Conservation (phyloP, 2,888 invertebrate species). For the Tromatobia lineatoria region DNA sequence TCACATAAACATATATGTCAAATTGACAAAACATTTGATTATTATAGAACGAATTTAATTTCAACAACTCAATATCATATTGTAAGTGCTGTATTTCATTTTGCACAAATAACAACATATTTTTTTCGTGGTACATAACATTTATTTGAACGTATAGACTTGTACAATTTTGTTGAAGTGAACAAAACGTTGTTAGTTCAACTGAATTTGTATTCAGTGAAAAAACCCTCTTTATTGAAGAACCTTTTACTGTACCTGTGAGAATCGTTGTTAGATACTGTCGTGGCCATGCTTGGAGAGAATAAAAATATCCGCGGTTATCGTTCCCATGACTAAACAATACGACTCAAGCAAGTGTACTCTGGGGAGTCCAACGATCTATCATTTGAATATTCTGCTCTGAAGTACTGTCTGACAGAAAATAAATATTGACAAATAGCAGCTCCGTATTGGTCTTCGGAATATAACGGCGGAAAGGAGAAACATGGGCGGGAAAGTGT, state of each 20-base stretch:
- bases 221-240: too few relatives aligned
- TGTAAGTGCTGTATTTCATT: too few relatives aligned
- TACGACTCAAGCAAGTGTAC: neutral
- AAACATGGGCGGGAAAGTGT: constrained; percentile 20
- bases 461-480: constrained; percentile 9
- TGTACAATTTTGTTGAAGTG: too few relatives aligned
- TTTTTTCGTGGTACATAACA: too few relatives aligned
- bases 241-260: neutral
- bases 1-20: too few relatives aligned
- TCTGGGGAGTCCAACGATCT: neutral
- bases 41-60: too few relatives aligned
- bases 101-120: too few relatives aligned
- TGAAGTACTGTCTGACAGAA: constrained; percentile 35
- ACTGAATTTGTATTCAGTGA: too few relatives aligned
- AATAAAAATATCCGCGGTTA: neutral
- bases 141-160: too few relatives aligned
- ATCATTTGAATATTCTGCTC: constrained; percentile 21
- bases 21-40: too few relatives aligned
- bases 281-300: neutral
- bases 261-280: neutral
- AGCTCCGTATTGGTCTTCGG: constrained; percentile 3
- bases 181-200: too few relatives aligned
- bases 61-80: too few relatives aligned
- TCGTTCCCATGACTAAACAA: neutral
- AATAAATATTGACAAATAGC: constrained; percentile 56